A percentile compares a stretch with the other conserved stretches of the same genome.
phyloP scores from a whole-genome alignment of 1,140 invertebrate genomes.

The Prorops nasuta region DNA sequence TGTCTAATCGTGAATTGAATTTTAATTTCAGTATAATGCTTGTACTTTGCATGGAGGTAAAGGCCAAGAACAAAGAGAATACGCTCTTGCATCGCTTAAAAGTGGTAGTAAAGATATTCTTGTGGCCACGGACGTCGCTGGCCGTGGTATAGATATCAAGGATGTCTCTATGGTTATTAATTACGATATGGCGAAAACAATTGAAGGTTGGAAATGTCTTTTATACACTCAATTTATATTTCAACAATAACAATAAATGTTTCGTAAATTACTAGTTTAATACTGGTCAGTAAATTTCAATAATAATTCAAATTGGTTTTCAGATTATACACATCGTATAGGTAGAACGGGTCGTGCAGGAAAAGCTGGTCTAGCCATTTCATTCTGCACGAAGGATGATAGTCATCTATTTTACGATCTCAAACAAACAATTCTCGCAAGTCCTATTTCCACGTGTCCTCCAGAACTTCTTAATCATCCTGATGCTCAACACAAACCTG shows the following conservation, averaged over 20 bases:
- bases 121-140: conserved; percentile 99
- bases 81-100: conserved; percentile 94
- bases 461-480: conserved; percentile 97
- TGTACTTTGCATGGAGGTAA: conserved; percentile 98
- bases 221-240: too few relatives aligned
- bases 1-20: too few relatives aligned
- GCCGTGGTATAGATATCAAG: conserved; percentile 99
- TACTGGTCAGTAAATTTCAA: neutral
- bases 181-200: conserved; percentile 99
- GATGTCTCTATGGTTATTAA: conserved; percentile 98
- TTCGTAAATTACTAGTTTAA: neutral
- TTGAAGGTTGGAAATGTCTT: conserved; percentile 91
- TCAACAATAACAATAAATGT: neutral
- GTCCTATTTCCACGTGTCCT: conserved; percentile 93
- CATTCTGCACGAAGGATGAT: conserved; percentile 97
- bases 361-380: conserved; percentile 93
- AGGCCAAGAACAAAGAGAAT: conserved; percentile 99
- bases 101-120: conserved; percentile 94
- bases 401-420: conserved; percentile 94
- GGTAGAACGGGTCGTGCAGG: conserved; percentile 98
- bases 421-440: conserved; percentile 86
- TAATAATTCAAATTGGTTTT: conserved; percentile 32
- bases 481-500: conserved; percentile 97
- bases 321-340: conserved; percentile 99
- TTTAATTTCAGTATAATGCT: conserved; percentile 82